Percentiles rank a stretch among this genome's conserved stretches.
Conservation (phyloP, 2,113 vertebrate genomes). For the Balaenoptera acutorostrata region DNA sequence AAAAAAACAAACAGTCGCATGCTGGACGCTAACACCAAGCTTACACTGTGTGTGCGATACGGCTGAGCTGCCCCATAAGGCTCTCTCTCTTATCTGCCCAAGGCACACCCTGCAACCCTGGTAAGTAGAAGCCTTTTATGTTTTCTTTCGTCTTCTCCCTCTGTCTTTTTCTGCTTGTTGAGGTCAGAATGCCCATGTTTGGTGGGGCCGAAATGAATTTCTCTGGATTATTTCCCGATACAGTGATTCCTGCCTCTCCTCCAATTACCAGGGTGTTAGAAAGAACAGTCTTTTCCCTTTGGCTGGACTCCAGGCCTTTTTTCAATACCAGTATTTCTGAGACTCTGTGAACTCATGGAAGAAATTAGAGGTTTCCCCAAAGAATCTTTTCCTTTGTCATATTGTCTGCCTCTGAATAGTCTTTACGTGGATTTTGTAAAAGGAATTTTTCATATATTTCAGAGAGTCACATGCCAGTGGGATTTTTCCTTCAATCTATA, state of each 20-base stretch:
- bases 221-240: conserved; percentile 22
- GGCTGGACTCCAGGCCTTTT: not conserved
- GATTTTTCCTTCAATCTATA: not conserved
- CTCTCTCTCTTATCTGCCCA: conserved; percentile 87
- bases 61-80: conserved; percentile 90
- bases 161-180: conserved; percentile 63
- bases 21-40: conserved; percentile 97
- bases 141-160: conserved; percentile 67
- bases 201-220: not conserved
- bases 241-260: not conserved
- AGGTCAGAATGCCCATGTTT: conserved; percentile 52
- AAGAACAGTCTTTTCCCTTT: conserved; percentile 27
- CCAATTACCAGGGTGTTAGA: not conserved
- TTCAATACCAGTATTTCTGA: not conserved
- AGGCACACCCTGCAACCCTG: conserved; percentile 79
- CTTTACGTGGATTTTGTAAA: conserved; percentile 25
- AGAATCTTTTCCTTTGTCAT: conserved; percentile 31
- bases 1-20: conserved; percentile 88
- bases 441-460: not conserved
- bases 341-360: not conserved
- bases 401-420: not conserved
- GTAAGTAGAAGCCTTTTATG: conserved; percentile 92
- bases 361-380: not conserved
- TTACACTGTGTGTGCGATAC: conserved; percentile 92
- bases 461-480: not conserved